Base-by-base conservation (phyloP, 2,113 vertebrate genomes). In the Colossoma macropomum region DNA sequence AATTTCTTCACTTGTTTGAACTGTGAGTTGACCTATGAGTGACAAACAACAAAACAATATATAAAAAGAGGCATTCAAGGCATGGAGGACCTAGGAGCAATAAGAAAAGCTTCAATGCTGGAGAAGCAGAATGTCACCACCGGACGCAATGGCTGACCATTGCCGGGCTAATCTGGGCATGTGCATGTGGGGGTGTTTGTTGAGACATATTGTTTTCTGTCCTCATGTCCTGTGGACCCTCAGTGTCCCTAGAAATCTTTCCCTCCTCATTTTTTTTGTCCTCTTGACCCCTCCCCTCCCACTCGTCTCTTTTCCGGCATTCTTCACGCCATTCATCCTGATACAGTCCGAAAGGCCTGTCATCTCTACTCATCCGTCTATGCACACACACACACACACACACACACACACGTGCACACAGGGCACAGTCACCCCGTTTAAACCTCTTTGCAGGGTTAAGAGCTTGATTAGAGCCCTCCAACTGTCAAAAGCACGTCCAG, bases 401-500 rank as follows among this genome's bases (percentile, higher is more conserved):
- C 52, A 60, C 73, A 30, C 27, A 60, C 75, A 77, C 19, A 62
- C 12, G 23, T 4, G 13, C n/a, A 62, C 72, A 63, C 11, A 25
- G 38, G 23, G 41, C 45, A 27, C 68, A 45, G 10, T 45, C 68
- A 71, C 34, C 34, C 48, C 41, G 52, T 71, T 77, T 83, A 77
- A 83, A 62, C 21, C 75, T 45, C 65, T 77, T 74, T 77, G 74
- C 66, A 71, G 23, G 81, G 74, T 83, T 83, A 83, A 83, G 65
- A 50, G 81, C 81, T 77, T 70, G 60, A 83, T 70, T 77, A 77
- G 59, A 71, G 74, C 13, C 27, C 28, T 71, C 63, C 59, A 32
- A 75, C 81, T 71, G 74, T 83, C 65, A 83, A 83, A 83, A 83
- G 65, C 52, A 54, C 56, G 75, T 77, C 60, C 76, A 68, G 34